Evolutionary conservation across 1,140 invertebrate genomes (phyloP), one percentile per base, ranked within the genome.

Genomic region (Aphaenogaster ashmeadi): DNA sequence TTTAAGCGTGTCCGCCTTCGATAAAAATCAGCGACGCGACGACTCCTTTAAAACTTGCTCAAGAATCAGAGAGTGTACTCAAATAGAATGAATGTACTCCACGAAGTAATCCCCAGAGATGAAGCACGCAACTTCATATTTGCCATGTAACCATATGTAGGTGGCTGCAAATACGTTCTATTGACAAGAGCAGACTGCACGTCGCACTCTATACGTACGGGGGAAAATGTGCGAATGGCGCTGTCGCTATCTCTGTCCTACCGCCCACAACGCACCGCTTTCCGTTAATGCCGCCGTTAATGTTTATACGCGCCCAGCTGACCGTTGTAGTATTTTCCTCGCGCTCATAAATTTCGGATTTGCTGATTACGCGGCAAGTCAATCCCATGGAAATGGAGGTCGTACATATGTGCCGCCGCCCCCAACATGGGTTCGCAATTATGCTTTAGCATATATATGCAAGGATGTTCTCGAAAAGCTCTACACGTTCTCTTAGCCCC

Each of bases 301-400:
- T 84, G 80, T 84, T 84, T 74, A 75, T 50, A 74, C 56, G 41
- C 27, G 41, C 13, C 21, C 50, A 44, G 13, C 69, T 75, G 69
- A 74, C 41, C 69, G 11, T 84, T 75, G 80, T 84, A 84, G n/a
- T 75, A 83, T 83, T 83, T 60, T 50, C 54, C 69, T 13, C 54
- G 41, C 41, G 67, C 50, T 84, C 80, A 84, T 84, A 84, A 84
- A 74, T 84, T 75, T 74, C 27, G 54, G 41, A 75, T 84, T 84
- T 84, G n/a, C 69, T 84, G 80, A 84, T 84, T 75, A 84, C 69
- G 2, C 67, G 54, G 54, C 80, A 58, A 58, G 54, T 84, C 66
- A 60, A 75, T 84, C 41, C 27, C 41, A 33, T 18, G 54, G 47
- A 84, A 84, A 84, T 84, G 54, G n/a, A 60, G 67, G 18, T 27